These are phyloP conservation scores for Cryptosula pallasiana DNA, from an alignment of 2,888 invertebrate genomes.

Conservation along the genomic window DNA sequence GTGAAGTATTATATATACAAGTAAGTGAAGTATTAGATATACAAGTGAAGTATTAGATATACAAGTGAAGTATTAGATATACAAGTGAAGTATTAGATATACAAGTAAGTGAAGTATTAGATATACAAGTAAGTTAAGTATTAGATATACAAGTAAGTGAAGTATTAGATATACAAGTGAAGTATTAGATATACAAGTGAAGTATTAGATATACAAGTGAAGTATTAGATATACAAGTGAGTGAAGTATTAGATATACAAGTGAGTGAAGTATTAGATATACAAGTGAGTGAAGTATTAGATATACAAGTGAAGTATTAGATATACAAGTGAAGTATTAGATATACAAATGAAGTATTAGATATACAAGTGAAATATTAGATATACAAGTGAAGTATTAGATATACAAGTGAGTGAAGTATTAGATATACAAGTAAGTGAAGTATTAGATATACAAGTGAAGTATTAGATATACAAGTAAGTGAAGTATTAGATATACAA, in stretches of 20 bases:
- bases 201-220: slow-evolving; percentile 55
- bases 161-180: slow-evolving; percentile 55
- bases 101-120: slow-evolving; percentile 54
- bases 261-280: slow-evolving; percentile 54
- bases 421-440: slow-evolving; percentile 54
- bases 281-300: slow-evolving; percentile 54
- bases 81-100: slow-evolving; percentile 55
- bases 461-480: slow-evolving; percentile 55
- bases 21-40: slow-evolving; percentile 54
- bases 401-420: slow-evolving; percentile 54
- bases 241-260: slow-evolving; percentile 54
- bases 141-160: slow-evolving; percentile 54
- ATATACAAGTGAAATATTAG: slow-evolving; percentile 53
- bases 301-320: slow-evolving; percentile 55
- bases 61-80: slow-evolving; percentile 55
- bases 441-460: slow-evolving; percentile 55
- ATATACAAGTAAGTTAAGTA: slow-evolving; percentile 54
- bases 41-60: slow-evolving; percentile 55
- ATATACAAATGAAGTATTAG: no score
- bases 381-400: no score
- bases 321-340: slow-evolving; percentile 55
- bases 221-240: slow-evolving; percentile 55
- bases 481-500: slow-evolving; percentile 54
- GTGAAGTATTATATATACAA: slow-evolving; percentile 55
- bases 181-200: slow-evolving; percentile 55